A percentile compares a stretch with the other conserved stretches of the same genome.
phyloP scores from a whole-genome alignment of 2,113 vertebrate species.

The Capreolus pygargus region DNA sequence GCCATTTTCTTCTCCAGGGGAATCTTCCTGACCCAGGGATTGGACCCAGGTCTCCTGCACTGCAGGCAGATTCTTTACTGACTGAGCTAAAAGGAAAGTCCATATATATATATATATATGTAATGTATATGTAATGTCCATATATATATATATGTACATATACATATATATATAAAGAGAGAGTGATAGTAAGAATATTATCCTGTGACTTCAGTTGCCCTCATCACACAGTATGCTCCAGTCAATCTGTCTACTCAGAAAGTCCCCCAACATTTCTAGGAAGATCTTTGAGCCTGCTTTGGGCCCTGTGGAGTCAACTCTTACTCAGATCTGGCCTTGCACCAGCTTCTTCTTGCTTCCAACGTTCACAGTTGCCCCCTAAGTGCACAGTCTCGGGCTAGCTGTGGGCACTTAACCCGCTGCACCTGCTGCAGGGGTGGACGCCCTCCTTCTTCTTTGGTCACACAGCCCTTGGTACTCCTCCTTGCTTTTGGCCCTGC shows the following conservation, averaged over 20 bases:
- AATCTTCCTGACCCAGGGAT: background rate
- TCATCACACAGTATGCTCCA: background rate
- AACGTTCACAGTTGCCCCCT: background rate
- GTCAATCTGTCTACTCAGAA: background rate
- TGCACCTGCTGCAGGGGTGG: background rate
- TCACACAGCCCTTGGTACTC: background rate
- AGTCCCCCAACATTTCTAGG: background rate
- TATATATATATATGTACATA: no score
- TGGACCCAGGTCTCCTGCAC: fast-evolving
- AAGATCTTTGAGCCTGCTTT: background rate
- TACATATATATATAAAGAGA: background rate
- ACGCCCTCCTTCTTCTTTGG: background rate
- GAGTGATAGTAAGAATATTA: background rate
- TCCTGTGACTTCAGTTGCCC: background rate
- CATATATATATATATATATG: no score
- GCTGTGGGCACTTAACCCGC: background rate
- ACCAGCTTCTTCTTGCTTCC: background rate
- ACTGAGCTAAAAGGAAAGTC: background rate
- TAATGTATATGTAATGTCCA: no score
- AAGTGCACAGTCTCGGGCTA: background rate
- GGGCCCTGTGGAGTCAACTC: background rate
- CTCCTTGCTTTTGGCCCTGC: background rate
- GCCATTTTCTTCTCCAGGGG: background rate
- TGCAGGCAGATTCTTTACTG: background rate
- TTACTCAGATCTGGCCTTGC: background rate